Base-by-base conservation (phyloP, 2,113 vertebrate species). In the Sapayoa aenigma region DNA sequence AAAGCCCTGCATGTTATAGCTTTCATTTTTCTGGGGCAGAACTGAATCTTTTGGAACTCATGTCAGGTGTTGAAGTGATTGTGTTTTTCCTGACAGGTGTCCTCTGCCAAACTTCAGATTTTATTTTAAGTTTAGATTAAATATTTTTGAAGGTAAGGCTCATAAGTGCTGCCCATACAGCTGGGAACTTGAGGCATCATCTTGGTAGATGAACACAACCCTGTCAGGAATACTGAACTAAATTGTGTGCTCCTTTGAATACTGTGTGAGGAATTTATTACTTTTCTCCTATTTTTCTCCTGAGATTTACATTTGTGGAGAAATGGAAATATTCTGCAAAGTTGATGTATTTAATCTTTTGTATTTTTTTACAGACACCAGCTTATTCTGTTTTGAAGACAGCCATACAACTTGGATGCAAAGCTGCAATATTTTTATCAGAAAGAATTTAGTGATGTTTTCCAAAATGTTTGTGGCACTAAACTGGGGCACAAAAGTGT, bases 391-490 rank as follows among this genome's bases (percentile, higher is more conserved):
- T 99, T 60, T 87, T 99, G 96, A 99, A 99, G 98, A 98, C 93
- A 59, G 60, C 94, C 20, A 99, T 99, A 97, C 99, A 99, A 53
- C 94, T 98, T 4, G 99, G 99, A 41, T 99, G 99, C 97, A 99
- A 98, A 94, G 98, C 96, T 76, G 99, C 99, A 4, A 99, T 99
- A 96, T 99, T 97, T 96, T 93, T 98, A 76, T 99, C 99, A 86
- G 98, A 99, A 94, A 98, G 99, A 82, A 94, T 99, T 83, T 99
- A 97, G 96, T 94, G 93, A 37, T 22, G 8, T 86, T 91, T 87
- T 59, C 21, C 33, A 11, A 67, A 35, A 49, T n/a, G 31, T 6
- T 28, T 37, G 25, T 77, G 72, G 42, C 49, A 94, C 66, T 76
- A 37, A 95, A 66, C 88, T 80, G 78, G 66, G 68, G 28, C 33